Evolutionary conservation across 1,140 invertebrate genomes (phyloP).

Genomic region (Caligus rogercresseyi): DNA sequence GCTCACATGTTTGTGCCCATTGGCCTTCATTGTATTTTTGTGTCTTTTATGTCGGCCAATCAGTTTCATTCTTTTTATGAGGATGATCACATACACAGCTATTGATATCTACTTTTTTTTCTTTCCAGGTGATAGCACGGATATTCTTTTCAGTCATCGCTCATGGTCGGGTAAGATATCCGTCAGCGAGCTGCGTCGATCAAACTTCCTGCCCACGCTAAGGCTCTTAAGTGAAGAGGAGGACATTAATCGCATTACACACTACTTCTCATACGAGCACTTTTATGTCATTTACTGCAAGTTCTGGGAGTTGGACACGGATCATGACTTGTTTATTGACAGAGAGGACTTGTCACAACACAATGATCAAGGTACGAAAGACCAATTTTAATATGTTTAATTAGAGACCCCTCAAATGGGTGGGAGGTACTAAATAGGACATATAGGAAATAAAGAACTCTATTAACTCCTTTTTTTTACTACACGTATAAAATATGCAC

Average conservation of each 20-base stretch:
- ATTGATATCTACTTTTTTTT: constrained; percentile 20
- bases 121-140: constrained; percentile 68
- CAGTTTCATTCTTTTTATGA: no score
- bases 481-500: no score
- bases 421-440: not conserved
- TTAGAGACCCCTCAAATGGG: not conserved
- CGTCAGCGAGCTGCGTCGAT: constrained; percentile 67
- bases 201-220: constrained; percentile 64
- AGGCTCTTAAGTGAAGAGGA: constrained; percentile 67
- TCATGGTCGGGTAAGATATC: constrained; percentile 90
- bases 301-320: constrained; percentile 97
- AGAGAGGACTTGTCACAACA: constrained; percentile 78
- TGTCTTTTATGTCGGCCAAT: no score
- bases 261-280: constrained; percentile 98
- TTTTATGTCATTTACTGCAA: constrained; percentile 99
- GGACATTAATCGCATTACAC: constrained; percentile 87
- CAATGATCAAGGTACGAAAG: constrained; percentile 63
- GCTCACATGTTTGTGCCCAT: no score
- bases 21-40: no score
- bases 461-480: no score
- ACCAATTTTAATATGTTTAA: no score
- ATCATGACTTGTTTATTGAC: constrained; percentile 92
- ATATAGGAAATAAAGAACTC: no score
- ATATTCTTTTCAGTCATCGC: constrained; percentile 94
- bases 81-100: no score